These are phyloP conservation scores for Oikopleura dioica DNA, from an alignment of 23 tunicate genomes.

Conservation along the genomic window DNA sequence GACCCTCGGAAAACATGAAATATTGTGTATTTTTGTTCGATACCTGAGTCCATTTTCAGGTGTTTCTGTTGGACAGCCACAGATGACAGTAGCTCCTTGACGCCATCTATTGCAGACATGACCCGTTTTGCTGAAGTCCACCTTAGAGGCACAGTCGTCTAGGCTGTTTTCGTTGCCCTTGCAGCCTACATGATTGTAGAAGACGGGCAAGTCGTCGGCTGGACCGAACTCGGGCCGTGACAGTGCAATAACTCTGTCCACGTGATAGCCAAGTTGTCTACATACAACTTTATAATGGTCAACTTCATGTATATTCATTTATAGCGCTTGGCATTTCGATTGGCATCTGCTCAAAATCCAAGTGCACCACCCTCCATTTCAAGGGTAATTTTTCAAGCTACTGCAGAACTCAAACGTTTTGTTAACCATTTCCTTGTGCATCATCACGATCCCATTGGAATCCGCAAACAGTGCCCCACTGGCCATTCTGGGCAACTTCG, in stretches of 20 bases:
- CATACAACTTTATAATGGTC: conserved; percentile 62
- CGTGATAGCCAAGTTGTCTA: conserved; percentile 44
- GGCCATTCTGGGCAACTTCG: conserved; percentile 25
- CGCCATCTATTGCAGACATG: conserved; percentile 12
- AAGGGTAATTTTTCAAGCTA: too few species aligned
- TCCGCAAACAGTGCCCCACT: conserved; percentile 69
- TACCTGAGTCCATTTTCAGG: neutral
- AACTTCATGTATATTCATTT: too few species aligned
- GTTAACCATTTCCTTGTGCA: too few species aligned
- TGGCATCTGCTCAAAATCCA: too few species aligned
- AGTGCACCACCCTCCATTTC: too few species aligned
- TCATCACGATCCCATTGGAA: conserved; percentile 43
- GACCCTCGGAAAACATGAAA: too few species aligned
- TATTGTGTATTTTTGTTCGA: too few species aligned
- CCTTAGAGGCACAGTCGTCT: neutral
- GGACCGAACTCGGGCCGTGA: conserved; percentile 33
- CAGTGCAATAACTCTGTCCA: conserved; percentile 47
- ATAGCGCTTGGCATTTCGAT: too few species aligned
- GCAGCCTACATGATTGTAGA: neutral
- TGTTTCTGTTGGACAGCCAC: conserved; percentile 2
- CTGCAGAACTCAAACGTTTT: too few species aligned
- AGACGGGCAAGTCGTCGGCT: conserved; percentile 15
- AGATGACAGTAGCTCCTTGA: conserved; percentile 6
- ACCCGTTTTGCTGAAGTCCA: neutral
- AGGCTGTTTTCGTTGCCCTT: neutral